A percentile compares a stretch with the other conserved stretches of the same genome.
Evolutionary conservation across 1,140 invertebrate genomes (phyloP).

Genomic region (Adelges cooleyi): DNA sequence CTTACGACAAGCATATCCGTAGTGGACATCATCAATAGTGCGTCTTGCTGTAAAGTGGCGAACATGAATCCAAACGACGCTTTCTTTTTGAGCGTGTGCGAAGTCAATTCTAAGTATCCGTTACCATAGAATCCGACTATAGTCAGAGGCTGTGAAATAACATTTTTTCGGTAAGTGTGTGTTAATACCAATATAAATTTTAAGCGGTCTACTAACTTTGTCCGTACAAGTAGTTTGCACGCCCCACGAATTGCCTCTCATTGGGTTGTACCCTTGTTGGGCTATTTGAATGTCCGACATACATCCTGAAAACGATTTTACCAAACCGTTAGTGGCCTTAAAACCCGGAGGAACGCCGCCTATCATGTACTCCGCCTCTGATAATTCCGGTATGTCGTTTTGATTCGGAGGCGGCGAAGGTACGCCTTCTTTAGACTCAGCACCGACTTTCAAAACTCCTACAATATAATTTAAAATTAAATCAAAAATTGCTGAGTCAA

Average conservation of each 20-base stretch:
- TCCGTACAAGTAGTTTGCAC: conserved; percentile 61
- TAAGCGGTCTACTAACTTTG: conserved; percentile 44
- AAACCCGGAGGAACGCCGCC: conserved; percentile 69
- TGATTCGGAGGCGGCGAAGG: conserved; percentile 47
- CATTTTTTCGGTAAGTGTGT: background rate
- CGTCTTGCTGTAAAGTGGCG: conserved; percentile 54
- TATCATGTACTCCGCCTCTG: conserved; percentile 54
- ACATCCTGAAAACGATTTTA: conserved; percentile 63
- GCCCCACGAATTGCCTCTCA: conserved; percentile 56
- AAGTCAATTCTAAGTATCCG: conserved; percentile 63
- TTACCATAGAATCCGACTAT: conserved; percentile 63
- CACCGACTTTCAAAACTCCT: conserved; percentile 53
- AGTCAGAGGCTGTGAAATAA: conserved; percentile 43
- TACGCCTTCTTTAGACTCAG: conserved; percentile 53
- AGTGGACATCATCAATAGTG: conserved; percentile 60
- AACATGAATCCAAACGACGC: conserved; percentile 64
- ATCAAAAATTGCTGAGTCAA: background rate
- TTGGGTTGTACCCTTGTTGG: conserved; percentile 51
- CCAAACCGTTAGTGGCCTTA: conserved; percentile 38
- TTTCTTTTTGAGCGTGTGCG: conserved; percentile 52
- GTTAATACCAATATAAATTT: background rate
- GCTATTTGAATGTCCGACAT: conserved; percentile 66
- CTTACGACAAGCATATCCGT: conserved; percentile 45
- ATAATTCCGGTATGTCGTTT: conserved; percentile 52
- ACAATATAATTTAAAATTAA: background rate